Base-by-base conservation (phyloP, 2,888 invertebrate genomes). In the Notodonta dromedarius region DNA sequence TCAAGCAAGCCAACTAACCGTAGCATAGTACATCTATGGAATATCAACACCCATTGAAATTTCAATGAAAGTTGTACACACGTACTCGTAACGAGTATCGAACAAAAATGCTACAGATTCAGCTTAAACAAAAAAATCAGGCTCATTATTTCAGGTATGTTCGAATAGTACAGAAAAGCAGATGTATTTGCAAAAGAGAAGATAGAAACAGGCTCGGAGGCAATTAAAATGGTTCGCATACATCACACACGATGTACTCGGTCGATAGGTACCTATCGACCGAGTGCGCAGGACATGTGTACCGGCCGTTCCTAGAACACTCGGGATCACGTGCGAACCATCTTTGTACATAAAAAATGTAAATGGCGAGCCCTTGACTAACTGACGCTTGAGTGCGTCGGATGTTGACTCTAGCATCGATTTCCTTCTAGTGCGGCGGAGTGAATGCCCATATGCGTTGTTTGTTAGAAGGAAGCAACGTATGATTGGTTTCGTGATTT, bases 231-330 rank as follows among this genome's bases (percentile, higher is more conserved):
- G 54, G 56, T 69, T 69, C 68, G 66, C 65, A 73, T 75, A 60
- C 61, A 66, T 67, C 59, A 64, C 55, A 42, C 54, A 62, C 59
- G 56, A 48, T 42, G 11, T 9, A 42, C 8, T 9, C 11, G 7
- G 42, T 11, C 42, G 4, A n/a, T n/a, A 52, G 57, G n/a, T n/a
- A 24, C 24, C 24, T 24, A 24, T 24, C 24, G 24, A 24, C 61
- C 60, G n/a, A n/a, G n/a, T n/a, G n/a, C n/a, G 61, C 65, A 71
- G 76, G 83, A 79, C 91, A 88, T 90, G 83, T 88, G 90, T 78
- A 78, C 69, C 75, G 74, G 72, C 78, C 78, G 76, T 91, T 92
- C 91, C 84, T 88, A 91, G 90, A 91, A 91, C 80, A 83, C 73
- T 72, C 69, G 70, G 65, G 72, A 61, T 85, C 89, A 91, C 85